Evolutionary conservation across 64 coral and sea anemone species (phyloP).

Genomic region (Montipora foliosa): DNA sequence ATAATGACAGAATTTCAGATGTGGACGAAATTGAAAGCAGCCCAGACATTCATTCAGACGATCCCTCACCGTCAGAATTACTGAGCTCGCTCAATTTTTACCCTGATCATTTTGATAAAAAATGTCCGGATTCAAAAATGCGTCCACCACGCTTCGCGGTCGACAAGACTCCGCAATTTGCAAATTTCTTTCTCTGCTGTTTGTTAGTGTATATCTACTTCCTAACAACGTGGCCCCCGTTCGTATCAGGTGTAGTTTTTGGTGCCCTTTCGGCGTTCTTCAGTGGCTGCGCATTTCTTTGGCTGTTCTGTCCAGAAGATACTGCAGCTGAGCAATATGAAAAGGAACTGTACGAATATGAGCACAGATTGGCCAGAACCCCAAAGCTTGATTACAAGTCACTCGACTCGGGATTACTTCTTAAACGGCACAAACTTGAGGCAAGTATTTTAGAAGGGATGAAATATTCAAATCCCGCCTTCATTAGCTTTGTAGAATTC

Average conservation of each 20-base stretch:
- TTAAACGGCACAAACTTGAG: constrained; percentile 69
- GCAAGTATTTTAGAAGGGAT: constrained; percentile 41
- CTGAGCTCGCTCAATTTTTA: constrained; percentile 1
- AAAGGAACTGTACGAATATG: constrained; percentile 81
- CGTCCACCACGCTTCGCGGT: neutral
- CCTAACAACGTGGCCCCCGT: constrained; percentile 63
- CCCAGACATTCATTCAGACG: constrained; percentile 8
- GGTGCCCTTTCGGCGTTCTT: constrained; percentile 79
- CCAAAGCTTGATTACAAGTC: constrained; percentile 65
- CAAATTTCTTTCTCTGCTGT: constrained; percentile 70
- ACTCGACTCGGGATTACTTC: constrained; percentile 73
- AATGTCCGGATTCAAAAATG: neutral
- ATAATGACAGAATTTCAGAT: constrained; percentile 28
- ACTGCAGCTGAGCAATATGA: constrained; percentile 70
- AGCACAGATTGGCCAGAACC: constrained; percentile 34
- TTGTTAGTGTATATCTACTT: constrained; percentile 78
- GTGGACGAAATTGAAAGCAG: constrained; percentile 18
- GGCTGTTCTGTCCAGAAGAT: constrained; percentile 82
- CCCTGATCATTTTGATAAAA: constrained; percentile 1
- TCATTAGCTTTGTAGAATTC: too few species aligned
- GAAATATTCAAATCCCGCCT: too few species aligned
- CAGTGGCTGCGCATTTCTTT: constrained; percentile 81
- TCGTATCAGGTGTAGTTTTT: constrained; percentile 74
- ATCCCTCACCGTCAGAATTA: constrained; percentile 12
- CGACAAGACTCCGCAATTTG: constrained; percentile 57